phyloP scores from a whole-genome alignment of 1,140 invertebrate species.

The Brachystomella parvula region DNA sequence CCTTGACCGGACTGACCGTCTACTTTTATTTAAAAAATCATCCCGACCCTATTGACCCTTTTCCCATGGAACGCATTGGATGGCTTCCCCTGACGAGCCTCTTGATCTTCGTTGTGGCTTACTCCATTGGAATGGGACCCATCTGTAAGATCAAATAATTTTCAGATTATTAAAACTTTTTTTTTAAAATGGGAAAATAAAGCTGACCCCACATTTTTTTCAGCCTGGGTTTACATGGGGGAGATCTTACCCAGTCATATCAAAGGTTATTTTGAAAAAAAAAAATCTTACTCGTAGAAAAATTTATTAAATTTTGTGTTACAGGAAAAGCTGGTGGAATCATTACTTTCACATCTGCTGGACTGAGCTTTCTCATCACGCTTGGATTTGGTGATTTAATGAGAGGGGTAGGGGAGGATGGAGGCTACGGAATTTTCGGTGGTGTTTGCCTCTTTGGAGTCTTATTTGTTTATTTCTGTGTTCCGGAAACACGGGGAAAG shows the following conservation, averaged over 20 bases:
- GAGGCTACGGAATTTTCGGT: conserved; percentile 1
- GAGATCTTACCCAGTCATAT: conserved; percentile 11
- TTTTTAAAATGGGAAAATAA: conserved; percentile 21
- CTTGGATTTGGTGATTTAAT: conserved; percentile 45
- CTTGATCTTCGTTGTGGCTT: conserved; percentile 47
- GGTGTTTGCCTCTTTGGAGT: not conserved
- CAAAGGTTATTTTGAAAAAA: conserved; percentile 45
- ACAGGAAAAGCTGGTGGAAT: conserved; percentile 26
- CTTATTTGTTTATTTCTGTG: conserved; percentile 6
- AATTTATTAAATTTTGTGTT: not conserved
- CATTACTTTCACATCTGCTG: conserved; percentile 20
- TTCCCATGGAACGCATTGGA: conserved; percentile 38
- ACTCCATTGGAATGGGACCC: conserved; percentile 57
- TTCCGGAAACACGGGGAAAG: conserved; percentile 20
- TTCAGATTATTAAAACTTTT: not conserved
- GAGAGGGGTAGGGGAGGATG: conserved; percentile 40
- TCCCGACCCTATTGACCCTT: not conserved
- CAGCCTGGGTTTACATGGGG: conserved; percentile 55
- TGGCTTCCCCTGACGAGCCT: conserved; percentile 42
- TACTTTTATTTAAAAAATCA: conserved; percentile 35
- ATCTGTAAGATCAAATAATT: conserved; percentile 41
- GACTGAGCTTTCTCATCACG: conserved; percentile 46
- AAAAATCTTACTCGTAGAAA: conserved; percentile 41
- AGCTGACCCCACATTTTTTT: conserved; percentile 33
- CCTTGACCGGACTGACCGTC: conserved; percentile 24